Conservation (phyloP, 2,113 vertebrate species). For the Stictonetta naevosa region DNA sequence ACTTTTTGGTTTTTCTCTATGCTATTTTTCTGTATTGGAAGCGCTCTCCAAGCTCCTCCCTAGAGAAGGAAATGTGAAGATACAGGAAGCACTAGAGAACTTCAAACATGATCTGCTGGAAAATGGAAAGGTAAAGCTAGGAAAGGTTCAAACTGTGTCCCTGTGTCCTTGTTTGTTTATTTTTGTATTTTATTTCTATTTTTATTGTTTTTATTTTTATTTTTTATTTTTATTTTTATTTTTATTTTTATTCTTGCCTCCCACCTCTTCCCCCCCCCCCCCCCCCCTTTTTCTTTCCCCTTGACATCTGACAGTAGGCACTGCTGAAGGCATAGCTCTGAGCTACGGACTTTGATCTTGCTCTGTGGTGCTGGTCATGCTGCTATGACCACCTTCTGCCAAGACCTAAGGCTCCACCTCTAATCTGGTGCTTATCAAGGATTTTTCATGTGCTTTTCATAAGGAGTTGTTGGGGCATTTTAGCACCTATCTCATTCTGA, state of each 20-base stretch:
- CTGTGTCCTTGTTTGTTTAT: neutral
- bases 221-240: too few relatives aligned
- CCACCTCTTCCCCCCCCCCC: too few relatives aligned
- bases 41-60: neutral
- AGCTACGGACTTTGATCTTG: neutral
- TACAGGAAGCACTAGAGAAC: neutral
- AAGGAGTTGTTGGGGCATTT: neutral
- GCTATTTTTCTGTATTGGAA: neutral
- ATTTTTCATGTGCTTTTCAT: neutral
- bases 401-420: neutral
- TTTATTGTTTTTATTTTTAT: neutral
- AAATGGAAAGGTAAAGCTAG: neutral
- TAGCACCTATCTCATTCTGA: neutral
- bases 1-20: neutral
- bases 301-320: accelerated
- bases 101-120: neutral
- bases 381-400: neutral
- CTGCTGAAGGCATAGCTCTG: neutral
- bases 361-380: neutral
- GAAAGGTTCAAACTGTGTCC: neutral
- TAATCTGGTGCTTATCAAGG: neutral
- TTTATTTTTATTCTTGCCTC: too few relatives aligned
- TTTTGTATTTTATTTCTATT: neutral
- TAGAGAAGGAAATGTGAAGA: neutral
- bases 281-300: too few relatives aligned